A percentile compares a stretch with the other conserved stretches of the same genome.
phyloP scores from a whole-genome alignment of 2,797 vertebrate species.

The Brachymystax lenok region DNA sequence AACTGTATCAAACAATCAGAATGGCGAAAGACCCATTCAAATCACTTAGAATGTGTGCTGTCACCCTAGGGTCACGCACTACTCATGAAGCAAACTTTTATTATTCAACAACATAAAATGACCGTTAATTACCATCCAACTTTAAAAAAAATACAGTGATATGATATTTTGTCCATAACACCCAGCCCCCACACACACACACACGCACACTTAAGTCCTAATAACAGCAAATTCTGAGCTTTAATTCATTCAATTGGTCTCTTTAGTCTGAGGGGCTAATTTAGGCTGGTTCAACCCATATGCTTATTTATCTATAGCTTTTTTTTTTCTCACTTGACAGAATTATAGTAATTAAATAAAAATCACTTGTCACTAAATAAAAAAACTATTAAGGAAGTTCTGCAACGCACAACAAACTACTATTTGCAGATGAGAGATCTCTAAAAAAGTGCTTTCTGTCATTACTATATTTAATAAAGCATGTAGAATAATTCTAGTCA shows the following conservation, averaged over 20 bases:
- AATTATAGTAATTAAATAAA: conserved; percentile 16
- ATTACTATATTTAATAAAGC: conserved; percentile 68
- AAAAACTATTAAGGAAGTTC: conserved; percentile 77
- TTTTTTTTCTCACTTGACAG: not conserved
- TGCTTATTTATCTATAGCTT: not conserved
- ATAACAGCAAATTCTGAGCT: not conserved
- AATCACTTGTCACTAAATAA: conserved; percentile 50
- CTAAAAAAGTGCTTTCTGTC: conserved; percentile 85
- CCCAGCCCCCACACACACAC: too few relatives aligned
- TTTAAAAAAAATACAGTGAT: too few relatives aligned
- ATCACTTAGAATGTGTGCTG: too few relatives aligned
- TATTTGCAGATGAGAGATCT: conserved; percentile 90
- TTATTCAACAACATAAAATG: too few relatives aligned
- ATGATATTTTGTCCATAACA: too few relatives aligned
- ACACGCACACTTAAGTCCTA: not conserved
- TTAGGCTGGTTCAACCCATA: not conserved
- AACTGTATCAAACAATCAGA: too few relatives aligned
- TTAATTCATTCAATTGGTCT: not conserved
- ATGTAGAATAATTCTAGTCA: conserved; percentile 39
- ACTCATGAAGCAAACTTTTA: too few relatives aligned
- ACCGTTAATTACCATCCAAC: too few relatives aligned
- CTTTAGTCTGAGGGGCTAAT: not conserved
- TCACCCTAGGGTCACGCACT: too few relatives aligned
- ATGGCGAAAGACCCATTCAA: too few relatives aligned
- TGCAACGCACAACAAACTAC: conserved; percentile 81